A percentile compares a stretch with the other conserved stretches of the same genome.
phyloP scores from a whole-genome alignment of 92 coral and sea anemone genomes.

The Pocillopora grandis region DNA sequence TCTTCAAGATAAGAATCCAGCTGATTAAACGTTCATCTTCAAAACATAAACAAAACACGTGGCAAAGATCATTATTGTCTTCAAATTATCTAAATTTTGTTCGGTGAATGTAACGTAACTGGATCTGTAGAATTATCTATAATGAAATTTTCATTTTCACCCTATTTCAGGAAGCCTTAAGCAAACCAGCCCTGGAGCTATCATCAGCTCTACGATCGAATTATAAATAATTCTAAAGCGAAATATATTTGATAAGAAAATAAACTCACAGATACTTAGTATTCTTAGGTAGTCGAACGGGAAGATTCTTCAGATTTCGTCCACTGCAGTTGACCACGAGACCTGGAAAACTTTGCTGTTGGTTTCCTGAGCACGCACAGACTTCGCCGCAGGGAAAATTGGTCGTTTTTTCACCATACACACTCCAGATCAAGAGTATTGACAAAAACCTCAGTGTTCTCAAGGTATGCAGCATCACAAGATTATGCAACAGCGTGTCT shows the following conservation, averaged over 20 bases:
- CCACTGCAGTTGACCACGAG: constrained; percentile 31
- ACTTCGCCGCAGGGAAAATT: constrained; percentile 22
- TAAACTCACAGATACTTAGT: constrained; percentile 23
- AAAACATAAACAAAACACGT: too few species aligned
- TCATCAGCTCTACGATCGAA: too few species aligned
- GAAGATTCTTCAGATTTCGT: constrained; percentile 11
- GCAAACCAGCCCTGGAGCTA: too few species aligned
- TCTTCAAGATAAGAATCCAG: too few species aligned
- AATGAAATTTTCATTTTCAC: too few species aligned
- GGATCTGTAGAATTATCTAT: too few species aligned
- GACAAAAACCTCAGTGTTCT: not conserved
- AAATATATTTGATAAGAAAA: not conserved
- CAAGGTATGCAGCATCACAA: not conserved
- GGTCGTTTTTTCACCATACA: not conserved
- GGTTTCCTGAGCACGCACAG: constrained; percentile 20
- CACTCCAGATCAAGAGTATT: not conserved
- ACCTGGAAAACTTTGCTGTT: not conserved
- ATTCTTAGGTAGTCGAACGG: constrained; percentile 7
- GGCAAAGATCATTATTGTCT: too few species aligned
- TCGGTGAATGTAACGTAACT: too few species aligned
- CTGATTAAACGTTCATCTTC: too few species aligned
- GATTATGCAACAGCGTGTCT: not conserved
- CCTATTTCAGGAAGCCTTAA: too few species aligned
- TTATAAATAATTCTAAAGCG: not conserved
- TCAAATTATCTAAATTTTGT: too few species aligned